phyloP scores from a whole-genome alignment of 2,888 invertebrate species.

The Hanleya hanleyi region DNA sequence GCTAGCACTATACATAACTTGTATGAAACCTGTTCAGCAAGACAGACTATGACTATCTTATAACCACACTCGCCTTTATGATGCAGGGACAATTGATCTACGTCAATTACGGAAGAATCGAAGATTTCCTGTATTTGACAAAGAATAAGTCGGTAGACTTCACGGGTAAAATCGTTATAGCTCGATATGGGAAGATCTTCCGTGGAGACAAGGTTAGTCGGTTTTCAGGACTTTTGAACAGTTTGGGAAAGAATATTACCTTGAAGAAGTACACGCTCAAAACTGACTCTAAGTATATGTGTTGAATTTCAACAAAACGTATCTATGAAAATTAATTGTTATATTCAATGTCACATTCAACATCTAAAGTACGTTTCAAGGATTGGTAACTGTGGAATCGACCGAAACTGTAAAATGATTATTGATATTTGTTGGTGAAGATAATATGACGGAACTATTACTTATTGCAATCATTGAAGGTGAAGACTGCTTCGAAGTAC shows the following conservation, averaged over 20 bases:
- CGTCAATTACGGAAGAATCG: constrained; percentile 61
- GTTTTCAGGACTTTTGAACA: too few relatives aligned
- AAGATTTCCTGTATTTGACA: constrained; percentile 61
- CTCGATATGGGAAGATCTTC: constrained; percentile 73
- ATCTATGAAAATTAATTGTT: too few relatives aligned
- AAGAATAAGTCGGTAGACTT: constrained; percentile 46
- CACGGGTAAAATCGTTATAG: constrained; percentile 71
- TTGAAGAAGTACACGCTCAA: too few relatives aligned
- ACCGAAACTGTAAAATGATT: too few relatives aligned
- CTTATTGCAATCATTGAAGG: constrained; percentile 41
- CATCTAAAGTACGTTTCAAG: too few relatives aligned
- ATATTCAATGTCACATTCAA: too few relatives aligned
- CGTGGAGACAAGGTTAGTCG: constrained; percentile 67
- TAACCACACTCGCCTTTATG: background rate
- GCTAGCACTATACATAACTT: too few relatives aligned
- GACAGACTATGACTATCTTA: background rate
- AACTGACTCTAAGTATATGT: too few relatives aligned
- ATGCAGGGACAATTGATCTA: constrained; percentile 47
- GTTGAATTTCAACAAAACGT: too few relatives aligned
- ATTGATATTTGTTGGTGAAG: background rate
- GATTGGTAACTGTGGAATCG: too few relatives aligned
- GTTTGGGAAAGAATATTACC: too few relatives aligned
- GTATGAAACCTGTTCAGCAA: too few relatives aligned
- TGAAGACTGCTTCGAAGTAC: constrained; percentile 55
- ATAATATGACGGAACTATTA: background rate